Evolutionary conservation across 1,140 invertebrate genomes (phyloP), one percentile per base, ranked within the genome.

Genomic region (Neodiprion fabricii): DNA sequence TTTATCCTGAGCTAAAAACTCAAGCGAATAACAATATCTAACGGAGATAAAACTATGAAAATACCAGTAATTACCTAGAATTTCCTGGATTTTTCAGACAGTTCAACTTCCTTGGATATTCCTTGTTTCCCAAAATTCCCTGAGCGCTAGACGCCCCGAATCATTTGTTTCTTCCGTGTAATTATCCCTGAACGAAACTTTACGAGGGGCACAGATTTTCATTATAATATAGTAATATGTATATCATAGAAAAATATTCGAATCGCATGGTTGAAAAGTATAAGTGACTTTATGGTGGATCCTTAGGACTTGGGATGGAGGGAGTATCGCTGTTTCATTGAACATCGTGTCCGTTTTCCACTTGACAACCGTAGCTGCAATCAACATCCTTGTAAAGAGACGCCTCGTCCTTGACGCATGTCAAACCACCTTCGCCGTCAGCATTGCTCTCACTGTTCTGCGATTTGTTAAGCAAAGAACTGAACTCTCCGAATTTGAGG

Each of bases 401-500:
- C 53, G 53, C 23, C 11, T 48, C 48, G 48, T 71, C 72, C 7
- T 73, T 61, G 53, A 61, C 53, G n/a, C 73, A 12, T 12, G n/a
- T 47, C 49, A 11, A 66, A 11, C 76, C 72, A 7, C 77, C 68
- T 8, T 79, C 71, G 17, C 8, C 9, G 0, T 71, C 74, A 9
- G 74, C 70, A 1, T 81, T 75, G 8, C 79, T 73, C 10, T 53
- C 70, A 53, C 50, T 72, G 7, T 47, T 67, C 67, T 85, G 84
- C 1, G 85, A 82, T 75, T 87, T 87, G 71, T 87, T 82, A 50
- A 87, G 69, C 71, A 87, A 79, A 3, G 85, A 87, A 77, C 85
- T 87, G 72, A 87, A 86, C 73, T 87, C 84, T 7, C 85, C 85
- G 72, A 86, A 87, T 47, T 86, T 86, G 72, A 87, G 72, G 72